These are phyloP conservation scores for Agrypnia vestita DNA, from an alignment of 1,140 invertebrate species.

Conservation along the genomic window DNA sequence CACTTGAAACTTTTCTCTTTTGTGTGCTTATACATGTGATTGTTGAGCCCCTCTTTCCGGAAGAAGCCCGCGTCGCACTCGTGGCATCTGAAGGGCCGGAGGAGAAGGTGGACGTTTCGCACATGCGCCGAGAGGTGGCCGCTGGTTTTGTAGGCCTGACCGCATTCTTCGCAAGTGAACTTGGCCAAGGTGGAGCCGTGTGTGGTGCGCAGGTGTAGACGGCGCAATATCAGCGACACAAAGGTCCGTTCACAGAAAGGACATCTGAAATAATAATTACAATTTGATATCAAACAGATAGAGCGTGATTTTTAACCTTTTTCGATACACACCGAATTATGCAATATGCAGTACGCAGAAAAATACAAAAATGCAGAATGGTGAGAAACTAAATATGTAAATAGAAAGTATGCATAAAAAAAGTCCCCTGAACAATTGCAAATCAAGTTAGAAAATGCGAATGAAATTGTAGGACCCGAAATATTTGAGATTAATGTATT, in stretches of 20 bases:
- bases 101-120: constrained; percentile 47
- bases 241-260: background rate
- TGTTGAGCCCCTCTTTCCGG: constrained; percentile 22
- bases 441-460: no score
- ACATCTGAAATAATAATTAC: constrained; percentile 9
- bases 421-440: no score
- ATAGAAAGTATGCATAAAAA: no score
- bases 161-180: constrained; percentile 52
- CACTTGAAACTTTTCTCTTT: background rate
- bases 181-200: constrained; percentile 41
- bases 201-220: constrained; percentile 36
- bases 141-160: constrained; percentile 27
- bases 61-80: constrained; percentile 51
- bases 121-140: constrained; percentile 44
- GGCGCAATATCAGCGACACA: background rate
- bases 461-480: no score
- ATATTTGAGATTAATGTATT: no score
- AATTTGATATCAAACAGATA: background rate
- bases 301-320: background rate
- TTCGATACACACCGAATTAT: no score
- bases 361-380: no score
- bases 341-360: no score
- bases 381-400: no score
- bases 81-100: constrained; percentile 30
- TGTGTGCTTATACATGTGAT: constrained; percentile 4